Percentiles rank a stretch among this genome's conserved stretches.
Evolutionary conservation across 2,113 vertebrate genomes (phyloP).

Genomic region (Callipepla californica): DNA sequence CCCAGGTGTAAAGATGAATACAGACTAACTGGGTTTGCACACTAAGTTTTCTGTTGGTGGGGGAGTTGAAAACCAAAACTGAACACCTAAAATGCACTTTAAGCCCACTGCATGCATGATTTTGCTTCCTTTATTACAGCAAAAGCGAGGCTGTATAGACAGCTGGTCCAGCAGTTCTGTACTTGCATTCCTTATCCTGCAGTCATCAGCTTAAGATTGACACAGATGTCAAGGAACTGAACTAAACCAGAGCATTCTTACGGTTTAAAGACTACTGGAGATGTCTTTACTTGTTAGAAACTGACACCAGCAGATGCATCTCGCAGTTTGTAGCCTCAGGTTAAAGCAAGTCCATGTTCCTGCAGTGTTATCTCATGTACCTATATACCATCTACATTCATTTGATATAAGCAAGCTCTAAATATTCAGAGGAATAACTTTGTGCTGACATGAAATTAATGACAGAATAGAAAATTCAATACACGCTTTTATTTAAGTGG

Average conservation of each 20-base stretch:
- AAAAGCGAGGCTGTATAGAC: not conserved
- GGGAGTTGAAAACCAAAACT: not conserved
- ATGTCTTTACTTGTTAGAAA: not conserved
- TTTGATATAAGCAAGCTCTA: not conserved
- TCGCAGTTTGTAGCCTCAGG: not conserved
- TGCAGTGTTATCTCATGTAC: not conserved
- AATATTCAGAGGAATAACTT: not conserved
- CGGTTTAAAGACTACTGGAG: not conserved
- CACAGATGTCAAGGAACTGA: not conserved
- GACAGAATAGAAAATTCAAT: not conserved
- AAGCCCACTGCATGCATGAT: accelerated
- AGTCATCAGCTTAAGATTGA: not conserved
- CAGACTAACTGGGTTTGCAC: not conserved
- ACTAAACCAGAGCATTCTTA: not conserved
- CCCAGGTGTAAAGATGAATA: too few relatives aligned
- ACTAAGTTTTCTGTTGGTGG: not conserved
- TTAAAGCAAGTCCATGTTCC: not conserved
- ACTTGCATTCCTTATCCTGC: not conserved
- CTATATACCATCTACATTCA: not conserved
- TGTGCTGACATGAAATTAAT: not conserved
- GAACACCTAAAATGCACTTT: not conserved
- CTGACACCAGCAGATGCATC: not conserved
- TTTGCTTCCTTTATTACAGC: not conserved
- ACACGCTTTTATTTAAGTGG: conserved; percentile 45
- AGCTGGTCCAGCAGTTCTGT: not conserved